These are phyloP conservation scores for Clarias fuscus DNA, from an alignment of 2,797 vertebrate species.

Conservation along the genomic window DNA sequence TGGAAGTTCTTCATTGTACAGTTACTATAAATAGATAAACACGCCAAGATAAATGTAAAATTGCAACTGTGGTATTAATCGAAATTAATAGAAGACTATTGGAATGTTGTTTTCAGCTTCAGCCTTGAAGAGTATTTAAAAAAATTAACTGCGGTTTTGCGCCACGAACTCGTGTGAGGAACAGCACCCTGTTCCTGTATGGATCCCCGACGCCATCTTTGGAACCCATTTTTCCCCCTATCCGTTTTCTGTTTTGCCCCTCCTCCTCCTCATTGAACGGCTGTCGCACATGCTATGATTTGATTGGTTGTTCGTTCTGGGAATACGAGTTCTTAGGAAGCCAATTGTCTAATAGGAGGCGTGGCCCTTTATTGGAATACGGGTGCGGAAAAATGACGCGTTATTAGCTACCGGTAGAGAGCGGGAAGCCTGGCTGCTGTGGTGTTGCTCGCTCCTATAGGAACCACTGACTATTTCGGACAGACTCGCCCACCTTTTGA, in stretches of 20 bases:
- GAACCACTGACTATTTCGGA: constrained; percentile 55
- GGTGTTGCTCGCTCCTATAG: constrained; percentile 59
- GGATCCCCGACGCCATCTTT: constrained; percentile 75
- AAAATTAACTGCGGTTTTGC: neutral
- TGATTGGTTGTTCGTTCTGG: neutral
- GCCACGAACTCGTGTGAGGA: constrained; percentile 12
- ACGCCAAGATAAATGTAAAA: neutral
- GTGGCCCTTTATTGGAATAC: neutral
- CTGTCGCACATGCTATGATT: neutral
- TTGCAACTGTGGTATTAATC: too few relatives aligned
- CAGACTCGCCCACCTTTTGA: constrained; percentile 52
- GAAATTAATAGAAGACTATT: neutral
- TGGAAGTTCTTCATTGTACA: neutral
- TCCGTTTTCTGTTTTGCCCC: neutral
- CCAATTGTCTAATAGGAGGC: neutral
- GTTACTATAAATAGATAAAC: neutral
- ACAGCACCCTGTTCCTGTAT: constrained; percentile 68
- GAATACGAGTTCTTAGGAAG: neutral
- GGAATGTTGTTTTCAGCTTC: neutral
- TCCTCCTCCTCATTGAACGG: neutral
- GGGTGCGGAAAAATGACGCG: constrained; percentile 29
- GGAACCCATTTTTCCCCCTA: constrained; percentile 31
- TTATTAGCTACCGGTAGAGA: constrained; percentile 69
- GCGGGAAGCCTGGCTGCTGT: constrained; percentile 68
- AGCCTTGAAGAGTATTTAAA: too few relatives aligned